Evolutionary conservation across 2,113 vertebrate species (phyloP), one percentile per base, ranked within the genome.

Genomic region (Podiceps cristatus): DNA sequence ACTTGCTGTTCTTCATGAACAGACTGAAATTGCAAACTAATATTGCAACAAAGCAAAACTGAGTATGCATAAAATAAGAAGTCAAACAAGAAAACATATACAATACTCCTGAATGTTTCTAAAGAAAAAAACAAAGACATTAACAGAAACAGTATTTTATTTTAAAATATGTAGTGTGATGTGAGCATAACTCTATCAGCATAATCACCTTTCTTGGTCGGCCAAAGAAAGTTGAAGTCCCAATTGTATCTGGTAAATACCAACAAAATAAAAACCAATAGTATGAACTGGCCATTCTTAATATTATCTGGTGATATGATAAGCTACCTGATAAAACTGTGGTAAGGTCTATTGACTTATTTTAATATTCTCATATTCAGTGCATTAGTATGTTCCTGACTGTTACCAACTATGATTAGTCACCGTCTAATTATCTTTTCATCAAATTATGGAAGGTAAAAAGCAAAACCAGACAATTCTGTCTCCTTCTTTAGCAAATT

Each of bases 1-100:
- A 50, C 35, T 45, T 0, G 0, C 40, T 40, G n/a, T 20, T 81
- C 58, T 37, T 23, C 1, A 0, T 16, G 18, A 33, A 49, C 40
- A 72, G 75, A 52, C 1, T 42, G 31, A 75, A 89, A 45, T 44
- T 64, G 58, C 69, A 81, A 81, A 62, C 52, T 59, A 55, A 62
- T 11, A 47, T 2, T 52, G 33, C 47, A 52, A 35, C 1, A 7
- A 73, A 53, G 29, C 47, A 83, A 63, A 86, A 82, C 33, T 10
- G 7, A 45, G 13, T 11, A 62, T 13, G 35, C 24, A 67, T 49
- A n/a, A 72, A 59, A 20, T 25, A 42, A 58, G 49, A 84, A 76
- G 64, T 24, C 29, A 82, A 72, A 50, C 4, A 84, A 74, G 22
- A 62, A 63, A 75, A 75, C n/a, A 59, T 4, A 64, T 3, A 33